Conservation (phyloP, 2,113 vertebrate species). For the Microtus richardsoni region DNA sequence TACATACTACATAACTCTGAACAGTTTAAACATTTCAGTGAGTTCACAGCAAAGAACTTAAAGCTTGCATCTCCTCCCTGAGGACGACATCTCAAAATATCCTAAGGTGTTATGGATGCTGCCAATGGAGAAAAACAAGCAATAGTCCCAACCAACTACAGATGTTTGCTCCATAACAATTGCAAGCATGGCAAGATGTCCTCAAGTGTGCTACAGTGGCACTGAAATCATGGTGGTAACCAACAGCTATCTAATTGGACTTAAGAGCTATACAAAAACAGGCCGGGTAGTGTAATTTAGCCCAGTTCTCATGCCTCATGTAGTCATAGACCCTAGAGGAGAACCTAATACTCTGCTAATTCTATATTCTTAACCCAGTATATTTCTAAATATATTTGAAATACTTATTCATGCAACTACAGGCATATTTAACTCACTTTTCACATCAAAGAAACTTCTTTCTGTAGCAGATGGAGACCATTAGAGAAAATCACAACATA, state of each 20-base stretch:
- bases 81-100: not conserved
- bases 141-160: not conserved
- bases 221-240: not conserved
- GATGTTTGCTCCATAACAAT: not conserved
- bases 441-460: not conserved
- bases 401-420: not conserved
- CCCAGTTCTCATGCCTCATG: not conserved
- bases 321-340: not conserved
- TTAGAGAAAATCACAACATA: fast-evolving
- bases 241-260: not conserved
- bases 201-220: not conserved
- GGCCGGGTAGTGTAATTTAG: not conserved
- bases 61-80: not conserved
- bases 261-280: not conserved
- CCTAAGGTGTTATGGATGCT: no score
- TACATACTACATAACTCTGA: not conserved
- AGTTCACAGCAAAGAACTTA: not conserved
- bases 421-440: not conserved
- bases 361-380: not conserved
- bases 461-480: not conserved
- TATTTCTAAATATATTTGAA: not conserved
- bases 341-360: not conserved
- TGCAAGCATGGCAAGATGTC: not conserved
- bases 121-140: not conserved
- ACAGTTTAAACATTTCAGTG: not conserved